A percentile compares a stretch with the other conserved stretches of the same genome.
Conservation (phyloP, 1,140 invertebrate genomes). For the Drosophila willistoni region DNA sequence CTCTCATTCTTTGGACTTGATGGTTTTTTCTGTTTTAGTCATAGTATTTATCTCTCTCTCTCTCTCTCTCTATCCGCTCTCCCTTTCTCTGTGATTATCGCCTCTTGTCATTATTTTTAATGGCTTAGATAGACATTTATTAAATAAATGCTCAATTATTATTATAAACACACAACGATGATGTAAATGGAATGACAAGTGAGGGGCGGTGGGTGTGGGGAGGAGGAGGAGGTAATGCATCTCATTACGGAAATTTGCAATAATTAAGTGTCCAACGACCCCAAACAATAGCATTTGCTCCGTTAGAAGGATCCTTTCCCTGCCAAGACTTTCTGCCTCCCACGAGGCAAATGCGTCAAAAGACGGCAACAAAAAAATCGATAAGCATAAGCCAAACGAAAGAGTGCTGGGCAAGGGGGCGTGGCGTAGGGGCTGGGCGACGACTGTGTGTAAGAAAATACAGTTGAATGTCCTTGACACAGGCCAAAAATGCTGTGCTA, state of each 20-base stretch:
- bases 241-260: background rate
- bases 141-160: constrained; percentile 7
- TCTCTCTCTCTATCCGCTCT: constrained; percentile 18
- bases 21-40: background rate
- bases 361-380: constrained; percentile 9
- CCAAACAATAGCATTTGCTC: background rate
- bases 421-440: background rate
- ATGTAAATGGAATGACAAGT: background rate
- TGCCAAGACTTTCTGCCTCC: background rate
- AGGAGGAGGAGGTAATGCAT: too few relatives aligned
- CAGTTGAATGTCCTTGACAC: constrained; percentile 71
- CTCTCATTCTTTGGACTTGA: constrained; percentile 29
- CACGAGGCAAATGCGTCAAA: background rate
- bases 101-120: constrained; percentile 16
- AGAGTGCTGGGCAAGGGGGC: background rate
- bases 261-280: background rate
- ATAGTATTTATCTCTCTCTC: constrained; percentile 18
- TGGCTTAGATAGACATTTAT: constrained; percentile 4
- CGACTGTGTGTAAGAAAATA: background rate
- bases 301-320: background rate
- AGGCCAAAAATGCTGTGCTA: constrained; percentile 31
- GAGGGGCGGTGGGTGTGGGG: too few relatives aligned
- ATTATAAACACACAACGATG: background rate
- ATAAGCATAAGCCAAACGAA: constrained; percentile 43
- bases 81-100: constrained; percentile 5